phyloP scores from a whole-genome alignment of 2,113 vertebrate species.

The Bettongia penicillata region DNA sequence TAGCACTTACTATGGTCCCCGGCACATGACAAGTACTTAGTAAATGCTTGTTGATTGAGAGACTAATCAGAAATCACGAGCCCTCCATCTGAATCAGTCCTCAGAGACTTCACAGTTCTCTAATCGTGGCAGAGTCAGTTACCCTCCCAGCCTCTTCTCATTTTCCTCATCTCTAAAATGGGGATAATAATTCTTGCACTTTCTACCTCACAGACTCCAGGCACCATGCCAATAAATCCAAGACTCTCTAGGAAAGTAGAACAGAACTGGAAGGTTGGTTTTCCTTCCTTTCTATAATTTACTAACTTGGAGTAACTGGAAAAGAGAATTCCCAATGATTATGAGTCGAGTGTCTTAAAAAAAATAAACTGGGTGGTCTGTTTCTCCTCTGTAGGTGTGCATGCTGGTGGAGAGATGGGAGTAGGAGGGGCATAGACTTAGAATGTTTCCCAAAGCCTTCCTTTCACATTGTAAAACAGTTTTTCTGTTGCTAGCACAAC shows the following conservation, averaged over 20 bases:
- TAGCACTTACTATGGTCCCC: too few species aligned
- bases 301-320: neutral
- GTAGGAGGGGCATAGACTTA: neutral
- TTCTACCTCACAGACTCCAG: neutral
- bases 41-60: too few species aligned
- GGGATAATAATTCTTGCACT: neutral
- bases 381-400: neutral
- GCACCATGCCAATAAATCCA: neutral
- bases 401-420: neutral
- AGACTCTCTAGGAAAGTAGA: neutral
- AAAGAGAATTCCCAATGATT: neutral
- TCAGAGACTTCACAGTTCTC: too few species aligned
- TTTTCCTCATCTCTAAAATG: neutral
- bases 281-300: neutral
- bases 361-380: neutral
- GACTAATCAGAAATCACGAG: too few species aligned
- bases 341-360: neutral
- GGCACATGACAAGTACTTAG: too few species aligned
- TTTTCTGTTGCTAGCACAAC: neutral
- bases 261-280: neutral
- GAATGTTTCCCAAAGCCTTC: neutral
- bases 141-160: neutral
- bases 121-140: too few species aligned
- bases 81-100: too few species aligned
- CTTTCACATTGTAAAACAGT: neutral